Evolutionary conservation across 2,888 invertebrate genomes (phyloP).

Genomic region (Tanytarsus gracilentus): DNA sequence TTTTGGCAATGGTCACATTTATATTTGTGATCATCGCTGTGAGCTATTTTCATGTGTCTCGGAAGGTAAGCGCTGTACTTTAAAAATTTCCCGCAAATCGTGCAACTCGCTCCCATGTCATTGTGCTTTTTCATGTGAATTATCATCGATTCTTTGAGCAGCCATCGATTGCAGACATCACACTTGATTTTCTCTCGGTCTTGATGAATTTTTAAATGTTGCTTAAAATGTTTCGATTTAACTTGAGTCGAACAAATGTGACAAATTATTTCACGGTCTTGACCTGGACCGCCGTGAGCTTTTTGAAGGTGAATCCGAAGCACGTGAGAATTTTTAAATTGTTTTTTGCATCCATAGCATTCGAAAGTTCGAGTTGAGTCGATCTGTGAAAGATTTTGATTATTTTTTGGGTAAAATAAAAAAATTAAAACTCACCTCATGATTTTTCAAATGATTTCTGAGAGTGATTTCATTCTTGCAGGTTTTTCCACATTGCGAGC

Average conservation of each 20-base stretch:
- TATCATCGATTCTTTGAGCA: background rate
- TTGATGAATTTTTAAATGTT: background rate
- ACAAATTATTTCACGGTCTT: background rate
- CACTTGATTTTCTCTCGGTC: background rate
- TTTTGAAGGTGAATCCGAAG: background rate
- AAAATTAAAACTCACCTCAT: no score
- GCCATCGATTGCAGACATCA: background rate
- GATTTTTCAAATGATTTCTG: background rate
- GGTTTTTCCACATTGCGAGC: background rate
- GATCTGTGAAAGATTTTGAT: no score
- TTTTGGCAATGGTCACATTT: background rate
- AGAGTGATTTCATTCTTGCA: background rate
- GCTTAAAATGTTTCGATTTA: background rate
- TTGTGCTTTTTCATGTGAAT: background rate
- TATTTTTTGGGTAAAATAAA: no score
- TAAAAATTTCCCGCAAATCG: background rate
- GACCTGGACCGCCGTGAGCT: background rate
- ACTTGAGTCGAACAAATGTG: background rate
- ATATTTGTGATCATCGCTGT: background rate
- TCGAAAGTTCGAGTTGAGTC: background rate
- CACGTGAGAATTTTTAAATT: background rate
- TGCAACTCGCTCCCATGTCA: background rate
- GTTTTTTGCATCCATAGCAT: background rate
- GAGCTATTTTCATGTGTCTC: background rate
- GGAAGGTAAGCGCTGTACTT: background rate